phyloP scores from a whole-genome alignment of 2,888 invertebrate genomes.

The Orchestes rusci region DNA sequence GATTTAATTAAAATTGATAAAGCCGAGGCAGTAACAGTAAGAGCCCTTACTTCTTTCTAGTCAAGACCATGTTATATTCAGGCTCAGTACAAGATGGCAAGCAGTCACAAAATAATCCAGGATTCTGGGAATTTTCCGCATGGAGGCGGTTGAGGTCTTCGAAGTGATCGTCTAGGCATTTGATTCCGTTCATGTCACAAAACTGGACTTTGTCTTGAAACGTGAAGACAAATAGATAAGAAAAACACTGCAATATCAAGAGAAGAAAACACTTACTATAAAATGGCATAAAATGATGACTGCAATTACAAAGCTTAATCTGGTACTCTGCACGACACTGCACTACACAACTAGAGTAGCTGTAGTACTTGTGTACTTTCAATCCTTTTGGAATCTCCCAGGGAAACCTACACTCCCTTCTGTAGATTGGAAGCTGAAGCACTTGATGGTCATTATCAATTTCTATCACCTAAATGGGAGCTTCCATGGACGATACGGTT shows the following conservation, averaged over 20 bases:
- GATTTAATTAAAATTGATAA: no score
- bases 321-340: constrained; percentile 53
- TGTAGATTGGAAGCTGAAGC: constrained; percentile 43
- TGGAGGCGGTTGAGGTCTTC: constrained; percentile 43
- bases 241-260: no score
- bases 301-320: constrained; percentile 52
- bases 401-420: constrained; percentile 52
- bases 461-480: constrained; percentile 45
- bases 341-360: constrained; percentile 54
- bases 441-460: constrained; percentile 54
- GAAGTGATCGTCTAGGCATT: not conserved
- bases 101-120: constrained; percentile 49
- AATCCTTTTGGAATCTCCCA: constrained; percentile 46
- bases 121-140: constrained; percentile 42
- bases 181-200: not conserved
- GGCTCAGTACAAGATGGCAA: constrained; percentile 56
- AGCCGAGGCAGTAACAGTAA: no score
- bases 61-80: constrained; percentile 48
- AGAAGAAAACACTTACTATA: constrained; percentile 51
- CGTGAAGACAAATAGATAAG: no score
- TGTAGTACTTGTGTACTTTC: constrained; percentile 48
- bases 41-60: constrained; percentile 47
- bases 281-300: constrained; percentile 55
- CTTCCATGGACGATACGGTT: not conserved
- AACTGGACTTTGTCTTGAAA: not conserved